Evolutionary conservation across 1,140 invertebrate species (phyloP).

Genomic region (Chymomyza costata): DNA sequence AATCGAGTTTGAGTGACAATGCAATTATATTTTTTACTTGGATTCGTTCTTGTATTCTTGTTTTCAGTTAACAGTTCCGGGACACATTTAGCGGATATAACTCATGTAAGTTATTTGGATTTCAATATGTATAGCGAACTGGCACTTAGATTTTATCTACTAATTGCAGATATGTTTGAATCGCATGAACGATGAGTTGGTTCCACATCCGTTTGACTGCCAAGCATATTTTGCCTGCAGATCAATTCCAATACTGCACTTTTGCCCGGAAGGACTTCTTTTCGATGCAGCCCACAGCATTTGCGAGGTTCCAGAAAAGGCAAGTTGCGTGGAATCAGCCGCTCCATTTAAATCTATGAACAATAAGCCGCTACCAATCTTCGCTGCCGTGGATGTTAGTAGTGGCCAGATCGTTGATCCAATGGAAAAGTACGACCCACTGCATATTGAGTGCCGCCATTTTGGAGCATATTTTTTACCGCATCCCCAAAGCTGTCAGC

Average conservation of each 20-base stretch:
- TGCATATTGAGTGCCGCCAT: constrained; percentile 53
- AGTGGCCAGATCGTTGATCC: constrained; percentile 47
- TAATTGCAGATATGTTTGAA: constrained; percentile 43
- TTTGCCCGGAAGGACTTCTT: constrained; percentile 42
- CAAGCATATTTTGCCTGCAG: constrained; percentile 49
- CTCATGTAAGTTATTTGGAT: constrained; percentile 35
- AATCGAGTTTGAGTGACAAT: neutral
- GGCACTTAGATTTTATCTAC: neutral
- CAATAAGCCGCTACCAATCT: constrained; percentile 38
- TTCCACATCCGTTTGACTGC: constrained; percentile 53
- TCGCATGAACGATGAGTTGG: constrained; percentile 26
- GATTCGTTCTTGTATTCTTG: no score
- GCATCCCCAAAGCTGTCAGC: constrained; percentile 54
- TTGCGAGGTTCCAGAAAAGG: constrained; percentile 45
- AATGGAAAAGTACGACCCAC: constrained; percentile 57
- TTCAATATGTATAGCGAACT: neutral
- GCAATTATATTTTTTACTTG: no score
- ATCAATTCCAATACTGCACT: constrained; percentile 29
- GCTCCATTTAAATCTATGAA: constrained; percentile 15
- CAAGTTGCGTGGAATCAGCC: constrained; percentile 21
- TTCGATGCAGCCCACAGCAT: constrained; percentile 29
- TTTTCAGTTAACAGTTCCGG: no score
- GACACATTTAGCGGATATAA: constrained; percentile 23
- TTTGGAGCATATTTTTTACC: constrained; percentile 67
- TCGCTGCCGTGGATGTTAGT: constrained; percentile 50